Conservation (phyloP, 2,797 vertebrate genomes). For the Acipenser transmontanus region DNA sequence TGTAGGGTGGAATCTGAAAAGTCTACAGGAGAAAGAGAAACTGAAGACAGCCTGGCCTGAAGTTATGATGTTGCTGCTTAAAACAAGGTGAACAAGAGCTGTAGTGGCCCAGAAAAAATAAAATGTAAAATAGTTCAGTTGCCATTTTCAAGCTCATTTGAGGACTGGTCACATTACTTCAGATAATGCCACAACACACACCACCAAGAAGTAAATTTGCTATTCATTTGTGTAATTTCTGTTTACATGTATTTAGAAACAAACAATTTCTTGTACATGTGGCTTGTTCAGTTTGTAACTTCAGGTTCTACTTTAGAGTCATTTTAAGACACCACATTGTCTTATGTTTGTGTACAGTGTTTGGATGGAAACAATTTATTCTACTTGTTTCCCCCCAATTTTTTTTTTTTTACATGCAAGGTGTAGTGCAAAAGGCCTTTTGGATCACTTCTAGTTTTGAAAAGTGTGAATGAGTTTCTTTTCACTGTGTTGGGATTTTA, state of each 20-base stretch:
- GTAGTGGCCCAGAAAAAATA: constrained; percentile 88
- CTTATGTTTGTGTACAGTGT: background rate
- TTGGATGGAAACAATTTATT: constrained; percentile 1
- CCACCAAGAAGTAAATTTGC: constrained; percentile 4
- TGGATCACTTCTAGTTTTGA: constrained; percentile 11
- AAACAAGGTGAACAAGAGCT: constrained; percentile 99
- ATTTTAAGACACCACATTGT: background rate
- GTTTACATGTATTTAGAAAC: constrained; percentile 8
- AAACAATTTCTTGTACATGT: constrained; percentile 4
- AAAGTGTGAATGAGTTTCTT: constrained; percentile 1
- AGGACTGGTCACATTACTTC: constrained; percentile 1
- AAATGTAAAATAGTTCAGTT: constrained; percentile 27
- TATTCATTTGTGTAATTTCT: constrained; percentile 2
- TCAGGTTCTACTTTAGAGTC: constrained; percentile 7
- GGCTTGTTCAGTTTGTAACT: constrained; percentile 6
- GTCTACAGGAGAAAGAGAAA: constrained; percentile 68
- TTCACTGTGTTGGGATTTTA: constrained; percentile 1
- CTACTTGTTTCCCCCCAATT: background rate
- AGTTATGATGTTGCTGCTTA: constrained; percentile 83
- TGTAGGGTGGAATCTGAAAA: constrained; percentile 72
- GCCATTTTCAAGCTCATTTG: constrained; percentile 6
- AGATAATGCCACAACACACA: background rate
- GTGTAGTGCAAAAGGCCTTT: background rate
- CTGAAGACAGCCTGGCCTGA: constrained; percentile 77
- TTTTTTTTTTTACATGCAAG: constrained; percentile 8